Evolutionary conservation across 1,140 invertebrate species (phyloP), one percentile per base, ranked within the genome.

Genomic region (Panulirus ornatus): DNA sequence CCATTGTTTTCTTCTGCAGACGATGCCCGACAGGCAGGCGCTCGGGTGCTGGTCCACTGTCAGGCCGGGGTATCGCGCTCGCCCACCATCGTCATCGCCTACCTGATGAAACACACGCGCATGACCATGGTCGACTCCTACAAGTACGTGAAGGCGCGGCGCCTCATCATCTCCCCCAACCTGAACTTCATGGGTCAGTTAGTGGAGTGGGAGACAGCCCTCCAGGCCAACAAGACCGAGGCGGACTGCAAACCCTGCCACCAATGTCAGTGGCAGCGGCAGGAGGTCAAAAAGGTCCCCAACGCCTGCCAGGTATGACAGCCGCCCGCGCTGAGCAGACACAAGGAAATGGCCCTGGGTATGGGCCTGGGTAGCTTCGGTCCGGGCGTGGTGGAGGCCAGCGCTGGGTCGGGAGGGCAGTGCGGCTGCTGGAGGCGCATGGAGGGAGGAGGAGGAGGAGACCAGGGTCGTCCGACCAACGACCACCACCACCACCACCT

Each of bases 181-280:
- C 96, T 99, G 73, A 99, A 99, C 93, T 99, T 99, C 94, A 98
- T 99, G 96, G 97, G 97, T 14, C 98, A 99, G 94, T 95, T 99
- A 92, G 94, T 97, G 54, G 97, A 99, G 93, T 95, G 98, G 92
- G 97, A 98, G 93, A 96, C 97, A 92, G 95, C 94, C 84, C 93
- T 97, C 88, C 94, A 95, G 40, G 95, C 94, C 89, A 94, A 84
- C 51, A 92, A 88, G 70, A 86, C 75, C 36, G 88, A 92, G 76
- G 82, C 90, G 0, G 92, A 92, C 27, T 88, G 86, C 34, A 94
- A 94, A 85, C 93, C 94, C 54, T 95, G 94, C 78, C 94, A 95
- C 83, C 95, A 95, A 85, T 95, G 94, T 90, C 93, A 94, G 34
- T 95, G 95, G 95, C 90, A 91, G 44, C 70, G 76, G 38, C 89